Evolutionary conservation across 2,888 invertebrate genomes (phyloP).

Genomic region (Conistra vaccinii): DNA sequence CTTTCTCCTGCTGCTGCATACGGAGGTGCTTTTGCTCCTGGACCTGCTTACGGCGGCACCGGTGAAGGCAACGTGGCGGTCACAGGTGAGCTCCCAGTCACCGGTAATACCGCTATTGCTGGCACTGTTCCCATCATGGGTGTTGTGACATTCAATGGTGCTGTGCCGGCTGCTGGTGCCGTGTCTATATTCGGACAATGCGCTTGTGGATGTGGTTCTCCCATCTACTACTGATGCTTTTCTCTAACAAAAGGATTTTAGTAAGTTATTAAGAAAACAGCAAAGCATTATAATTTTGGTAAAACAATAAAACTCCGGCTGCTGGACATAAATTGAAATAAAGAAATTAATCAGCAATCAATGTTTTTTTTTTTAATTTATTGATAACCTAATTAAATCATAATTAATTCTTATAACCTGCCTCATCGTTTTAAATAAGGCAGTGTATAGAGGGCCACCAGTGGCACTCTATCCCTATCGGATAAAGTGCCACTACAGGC

Average conservation of each 20-base stretch:
- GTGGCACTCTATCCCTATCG: no score
- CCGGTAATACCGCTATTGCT: conserved; percentile 49
- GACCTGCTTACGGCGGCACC: conserved; percentile 34
- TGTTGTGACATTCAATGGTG: conserved; percentile 59
- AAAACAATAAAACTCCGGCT: neutral
- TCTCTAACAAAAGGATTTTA: no score
- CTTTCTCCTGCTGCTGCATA: neutral
- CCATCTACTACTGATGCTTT: conserved; percentile 4
- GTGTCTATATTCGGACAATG: conserved; percentile 47
- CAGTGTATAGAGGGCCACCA: no score
- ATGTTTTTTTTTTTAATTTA: neutral
- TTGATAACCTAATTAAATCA: neutral
- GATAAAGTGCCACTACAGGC: no score
- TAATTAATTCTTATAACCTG: neutral
- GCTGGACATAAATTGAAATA: neutral
- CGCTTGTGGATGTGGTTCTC: conserved; percentile 42
- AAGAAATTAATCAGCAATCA: neutral
- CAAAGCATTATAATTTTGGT: neutral
- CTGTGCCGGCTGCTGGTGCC: conserved; percentile 44
- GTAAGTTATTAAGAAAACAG: neutral
- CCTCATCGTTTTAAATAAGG: neutral
- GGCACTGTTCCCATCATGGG: conserved; percentile 71
- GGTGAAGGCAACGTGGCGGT: conserved; percentile 73
- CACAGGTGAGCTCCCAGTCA: conserved; percentile 65
- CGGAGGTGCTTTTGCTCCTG: conserved; percentile 17